phyloP scores from a whole-genome alignment of 2,113 vertebrate species.

The Perca fluviatilis region DNA sequence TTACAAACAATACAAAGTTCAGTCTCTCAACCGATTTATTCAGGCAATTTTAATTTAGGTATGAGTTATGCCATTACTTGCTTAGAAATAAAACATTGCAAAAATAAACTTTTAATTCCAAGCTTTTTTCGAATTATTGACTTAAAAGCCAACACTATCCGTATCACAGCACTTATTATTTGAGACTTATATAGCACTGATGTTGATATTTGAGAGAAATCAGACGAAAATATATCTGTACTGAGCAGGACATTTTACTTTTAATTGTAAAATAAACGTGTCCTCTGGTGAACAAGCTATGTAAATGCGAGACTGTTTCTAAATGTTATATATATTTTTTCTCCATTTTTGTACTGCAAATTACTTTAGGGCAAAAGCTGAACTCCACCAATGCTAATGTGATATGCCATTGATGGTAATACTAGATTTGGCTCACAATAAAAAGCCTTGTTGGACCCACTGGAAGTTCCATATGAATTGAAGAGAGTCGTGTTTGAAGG shows the following conservation, averaged over 20 bases:
- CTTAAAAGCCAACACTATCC: background rate
- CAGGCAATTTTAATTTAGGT: too few species aligned
- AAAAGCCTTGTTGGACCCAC: background rate
- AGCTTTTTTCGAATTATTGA: too few species aligned
- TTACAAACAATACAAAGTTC: too few species aligned
- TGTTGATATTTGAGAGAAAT: background rate
- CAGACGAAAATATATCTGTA: background rate
- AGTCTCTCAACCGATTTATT: too few species aligned
- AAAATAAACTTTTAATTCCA: too few species aligned
- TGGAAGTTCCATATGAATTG: constrained; percentile 7
- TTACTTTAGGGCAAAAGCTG: background rate
- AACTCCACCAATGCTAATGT: background rate
- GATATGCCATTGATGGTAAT: background rate
- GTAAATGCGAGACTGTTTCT: too few species aligned
- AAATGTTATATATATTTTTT: too few species aligned
- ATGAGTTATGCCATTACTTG: too few species aligned
- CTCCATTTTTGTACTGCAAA: background rate
- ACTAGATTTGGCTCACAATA: background rate
- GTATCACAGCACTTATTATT: background rate
- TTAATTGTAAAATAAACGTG: too few species aligned
- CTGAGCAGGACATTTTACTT: background rate
- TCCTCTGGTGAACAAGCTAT: background rate
- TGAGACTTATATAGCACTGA: background rate
- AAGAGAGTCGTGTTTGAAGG: background rate
- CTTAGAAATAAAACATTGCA: too few species aligned